A percentile compares a stretch with the other conserved stretches of the same genome.
phyloP scores from a whole-genome alignment of 2,113 vertebrate species.

The Ctenomys sociabilis region DNA sequence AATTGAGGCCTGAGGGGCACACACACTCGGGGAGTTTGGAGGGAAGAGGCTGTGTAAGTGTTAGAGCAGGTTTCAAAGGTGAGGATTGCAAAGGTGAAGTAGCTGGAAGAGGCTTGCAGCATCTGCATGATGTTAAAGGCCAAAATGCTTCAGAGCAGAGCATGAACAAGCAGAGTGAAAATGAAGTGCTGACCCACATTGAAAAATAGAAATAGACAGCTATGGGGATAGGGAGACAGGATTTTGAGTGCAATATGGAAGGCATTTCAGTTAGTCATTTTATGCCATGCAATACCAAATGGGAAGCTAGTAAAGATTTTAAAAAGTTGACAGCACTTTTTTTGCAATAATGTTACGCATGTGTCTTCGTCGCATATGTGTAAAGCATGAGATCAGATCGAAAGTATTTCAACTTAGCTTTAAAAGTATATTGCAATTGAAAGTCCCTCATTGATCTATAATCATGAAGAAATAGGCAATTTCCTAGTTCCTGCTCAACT shows the following conservation, averaged over 20 bases:
- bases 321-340: neutral
- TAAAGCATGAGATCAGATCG: neutral
- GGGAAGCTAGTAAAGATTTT: neutral
- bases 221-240: neutral
- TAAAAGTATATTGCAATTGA: conserved; percentile 10
- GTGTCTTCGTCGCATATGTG: neutral
- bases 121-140: neutral
- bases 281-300: neutral
- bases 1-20: neutral
- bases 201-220: neutral
- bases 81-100: neutral
- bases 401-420: conserved; percentile 9
- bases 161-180: neutral
- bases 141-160: neutral
- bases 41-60: neutral
- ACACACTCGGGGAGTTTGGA: neutral
- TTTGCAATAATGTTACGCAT: neutral
- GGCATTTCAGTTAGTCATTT: neutral
- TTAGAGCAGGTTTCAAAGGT: neutral
- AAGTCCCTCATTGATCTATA: neutral
- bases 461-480: neutral
- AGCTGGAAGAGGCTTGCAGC: neutral
- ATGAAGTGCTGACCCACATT: neutral
- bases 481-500: conserved; percentile 54
- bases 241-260: neutral